Evolutionary conservation across 2,113 vertebrate genomes (phyloP).

Genomic region (Turdus rufiventris): DNA sequence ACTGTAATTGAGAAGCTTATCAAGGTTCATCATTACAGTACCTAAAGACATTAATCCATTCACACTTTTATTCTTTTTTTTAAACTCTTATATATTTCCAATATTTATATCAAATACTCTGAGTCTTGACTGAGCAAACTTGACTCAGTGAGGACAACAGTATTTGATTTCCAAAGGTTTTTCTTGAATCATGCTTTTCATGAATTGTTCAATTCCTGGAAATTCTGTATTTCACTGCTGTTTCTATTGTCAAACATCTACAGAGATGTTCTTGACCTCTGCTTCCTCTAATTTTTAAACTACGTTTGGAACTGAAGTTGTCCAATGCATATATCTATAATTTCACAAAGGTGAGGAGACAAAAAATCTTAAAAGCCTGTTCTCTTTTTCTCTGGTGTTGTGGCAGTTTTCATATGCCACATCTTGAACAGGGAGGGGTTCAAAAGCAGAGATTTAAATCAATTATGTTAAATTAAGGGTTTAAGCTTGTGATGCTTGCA

Average conservation of each 20-base stretch:
- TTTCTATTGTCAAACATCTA: neutral
- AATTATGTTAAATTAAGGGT: neutral
- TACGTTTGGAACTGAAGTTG: neutral
- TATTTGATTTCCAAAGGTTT: neutral
- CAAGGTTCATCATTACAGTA: neutral
- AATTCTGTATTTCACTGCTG: neutral
- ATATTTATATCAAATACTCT: neutral
- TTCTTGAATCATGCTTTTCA: neutral
- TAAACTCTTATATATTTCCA: neutral
- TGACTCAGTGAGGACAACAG: neutral
- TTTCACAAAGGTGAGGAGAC: neutral
- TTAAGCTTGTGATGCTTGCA: neutral
- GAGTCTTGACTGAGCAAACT: neutral
- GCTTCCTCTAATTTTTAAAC: neutral
- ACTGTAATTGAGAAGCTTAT: neutral
- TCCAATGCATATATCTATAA: neutral
- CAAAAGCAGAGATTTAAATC: neutral
- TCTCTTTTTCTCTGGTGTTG: neutral
- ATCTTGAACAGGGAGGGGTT: neutral
- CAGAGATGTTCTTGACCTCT: neutral
- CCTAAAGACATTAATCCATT: neutral
- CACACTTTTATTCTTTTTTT: neutral
- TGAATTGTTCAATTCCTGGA: neutral
- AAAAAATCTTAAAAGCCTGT: neutral
- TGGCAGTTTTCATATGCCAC: neutral